phyloP scores from a whole-genome alignment of 2,113 vertebrate genomes.

The Mesitornis unicolor region DNA sequence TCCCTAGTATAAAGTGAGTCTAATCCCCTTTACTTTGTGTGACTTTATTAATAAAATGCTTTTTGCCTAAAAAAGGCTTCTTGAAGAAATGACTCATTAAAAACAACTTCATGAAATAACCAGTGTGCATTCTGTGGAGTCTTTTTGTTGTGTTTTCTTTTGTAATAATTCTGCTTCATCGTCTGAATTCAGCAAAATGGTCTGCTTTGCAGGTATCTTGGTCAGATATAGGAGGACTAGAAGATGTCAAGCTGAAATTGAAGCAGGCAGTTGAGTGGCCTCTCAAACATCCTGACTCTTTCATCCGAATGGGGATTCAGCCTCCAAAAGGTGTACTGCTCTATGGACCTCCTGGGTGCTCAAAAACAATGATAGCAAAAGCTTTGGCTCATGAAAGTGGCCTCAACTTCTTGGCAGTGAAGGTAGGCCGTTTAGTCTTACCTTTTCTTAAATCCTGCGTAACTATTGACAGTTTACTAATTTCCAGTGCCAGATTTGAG shows the following conservation, averaged over 20 bases:
- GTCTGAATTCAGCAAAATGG: neutral
- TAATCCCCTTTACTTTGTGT: neutral
- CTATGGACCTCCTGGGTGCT: constrained; percentile 96
- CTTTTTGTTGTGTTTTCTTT: neutral
- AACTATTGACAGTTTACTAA: neutral
- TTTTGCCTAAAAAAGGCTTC: neutral
- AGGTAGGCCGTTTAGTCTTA: constrained; percentile 72
- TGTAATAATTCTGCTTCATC: neutral
- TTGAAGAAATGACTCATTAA: neutral
- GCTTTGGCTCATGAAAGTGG: constrained; percentile 93
- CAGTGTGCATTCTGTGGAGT: rapidly evolving
- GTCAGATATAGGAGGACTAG: constrained; percentile 96
- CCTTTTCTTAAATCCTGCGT: neutral
- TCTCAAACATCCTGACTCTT: constrained; percentile 89
- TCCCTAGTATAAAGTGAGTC: neutral
- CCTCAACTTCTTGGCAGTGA: constrained; percentile 93
- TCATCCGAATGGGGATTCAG: constrained; percentile 88
- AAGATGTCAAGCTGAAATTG: constrained; percentile 91
- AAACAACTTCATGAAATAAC: neutral
- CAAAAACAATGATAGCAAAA: constrained; percentile 98
- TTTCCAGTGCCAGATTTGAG: neutral
- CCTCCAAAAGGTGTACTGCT: constrained; percentile 93
- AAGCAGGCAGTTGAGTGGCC: constrained; percentile 97
- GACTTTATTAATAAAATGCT: neutral
- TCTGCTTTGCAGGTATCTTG: constrained; percentile 83